Percentiles rank a stretch among this genome's conserved stretches.
Evolutionary conservation across 2,113 vertebrate genomes (phyloP).

Genomic region (Tychaedon coryphoeus): DNA sequence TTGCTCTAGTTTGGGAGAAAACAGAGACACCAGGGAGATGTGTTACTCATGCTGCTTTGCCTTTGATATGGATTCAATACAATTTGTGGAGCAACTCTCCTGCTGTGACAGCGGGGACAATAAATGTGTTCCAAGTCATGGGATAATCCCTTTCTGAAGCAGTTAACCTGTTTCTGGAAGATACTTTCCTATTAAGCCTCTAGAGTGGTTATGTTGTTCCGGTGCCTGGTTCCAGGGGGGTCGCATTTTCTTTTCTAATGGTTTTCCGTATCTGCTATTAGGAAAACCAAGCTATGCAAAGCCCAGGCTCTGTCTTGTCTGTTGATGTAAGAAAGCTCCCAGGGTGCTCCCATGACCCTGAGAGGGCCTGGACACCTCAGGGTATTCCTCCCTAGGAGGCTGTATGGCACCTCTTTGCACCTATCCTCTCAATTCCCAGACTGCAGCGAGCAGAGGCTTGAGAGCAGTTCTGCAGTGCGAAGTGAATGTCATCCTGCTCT

Average conservation of each 20-base stretch:
- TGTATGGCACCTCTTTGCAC: neutral
- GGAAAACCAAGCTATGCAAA: neutral
- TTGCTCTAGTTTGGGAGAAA: neutral
- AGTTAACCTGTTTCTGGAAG: conserved; percentile 22
- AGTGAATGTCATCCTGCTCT: neutral
- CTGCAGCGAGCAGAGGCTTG: neutral
- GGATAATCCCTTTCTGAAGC: neutral
- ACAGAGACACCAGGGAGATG: neutral
- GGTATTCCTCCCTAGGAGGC: neutral
- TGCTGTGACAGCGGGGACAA: neutral
- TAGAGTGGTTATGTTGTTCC: neutral
- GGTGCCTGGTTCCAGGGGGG: neutral
- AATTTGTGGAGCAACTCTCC: neutral
- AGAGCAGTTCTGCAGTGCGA: neutral
- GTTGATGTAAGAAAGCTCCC: neutral
- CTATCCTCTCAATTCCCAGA: neutral
- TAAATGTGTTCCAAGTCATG: neutral
- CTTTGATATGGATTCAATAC: neutral
- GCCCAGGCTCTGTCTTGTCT: neutral
- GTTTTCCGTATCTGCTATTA: neutral
- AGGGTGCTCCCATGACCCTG: neutral
- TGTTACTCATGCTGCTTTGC: neutral
- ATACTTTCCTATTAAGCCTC: neutral
- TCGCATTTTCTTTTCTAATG: neutral
- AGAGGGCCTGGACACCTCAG: neutral